Evolutionary conservation across 2,888 invertebrate genomes (phyloP).

Genomic region (Archaeoteleia sp.): DNA sequence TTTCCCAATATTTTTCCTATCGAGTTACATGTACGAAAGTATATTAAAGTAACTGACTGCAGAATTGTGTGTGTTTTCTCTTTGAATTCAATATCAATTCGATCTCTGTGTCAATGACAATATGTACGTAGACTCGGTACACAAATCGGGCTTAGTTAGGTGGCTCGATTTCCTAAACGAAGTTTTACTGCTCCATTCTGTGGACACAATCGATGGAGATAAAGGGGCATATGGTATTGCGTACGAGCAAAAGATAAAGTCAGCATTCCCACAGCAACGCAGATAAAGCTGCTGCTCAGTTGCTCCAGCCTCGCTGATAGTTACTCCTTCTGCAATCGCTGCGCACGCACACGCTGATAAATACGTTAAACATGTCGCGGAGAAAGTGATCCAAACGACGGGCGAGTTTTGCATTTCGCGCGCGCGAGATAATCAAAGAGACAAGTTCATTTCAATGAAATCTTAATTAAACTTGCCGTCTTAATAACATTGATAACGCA

Average conservation of each 20-base stretch:
- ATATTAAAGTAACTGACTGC: neutral
- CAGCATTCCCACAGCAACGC: slow-evolving; percentile 1
- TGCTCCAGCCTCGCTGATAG: neutral
- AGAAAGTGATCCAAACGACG: neutral
- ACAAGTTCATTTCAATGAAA: too few species aligned
- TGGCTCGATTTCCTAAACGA: neutral
- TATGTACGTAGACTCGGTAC: neutral
- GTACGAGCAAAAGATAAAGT: neutral
- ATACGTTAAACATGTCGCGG: neutral
- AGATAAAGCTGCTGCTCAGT: neutral
- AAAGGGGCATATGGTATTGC: slow-evolving; percentile 1
- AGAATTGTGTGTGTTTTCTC: neutral
- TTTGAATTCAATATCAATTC: slow-evolving; percentile 5
- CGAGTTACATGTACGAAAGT: neutral
- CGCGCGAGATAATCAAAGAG: too few species aligned
- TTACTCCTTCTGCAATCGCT: neutral
- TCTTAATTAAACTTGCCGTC: too few species aligned
- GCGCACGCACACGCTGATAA: neutral
- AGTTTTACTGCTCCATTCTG: neutral
- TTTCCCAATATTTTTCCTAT: too few species aligned
- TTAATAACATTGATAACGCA: too few species aligned
- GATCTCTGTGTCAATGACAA: slow-evolving; percentile 6
- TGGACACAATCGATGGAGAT: slow-evolving; percentile 2
- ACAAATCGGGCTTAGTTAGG: neutral
- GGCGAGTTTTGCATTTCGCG: neutral